A percentile compares a stretch with the other conserved stretches of the same genome.
phyloP scores from a whole-genome alignment of 2,888 invertebrate species.

The Agrotis exclamationis region DNA sequence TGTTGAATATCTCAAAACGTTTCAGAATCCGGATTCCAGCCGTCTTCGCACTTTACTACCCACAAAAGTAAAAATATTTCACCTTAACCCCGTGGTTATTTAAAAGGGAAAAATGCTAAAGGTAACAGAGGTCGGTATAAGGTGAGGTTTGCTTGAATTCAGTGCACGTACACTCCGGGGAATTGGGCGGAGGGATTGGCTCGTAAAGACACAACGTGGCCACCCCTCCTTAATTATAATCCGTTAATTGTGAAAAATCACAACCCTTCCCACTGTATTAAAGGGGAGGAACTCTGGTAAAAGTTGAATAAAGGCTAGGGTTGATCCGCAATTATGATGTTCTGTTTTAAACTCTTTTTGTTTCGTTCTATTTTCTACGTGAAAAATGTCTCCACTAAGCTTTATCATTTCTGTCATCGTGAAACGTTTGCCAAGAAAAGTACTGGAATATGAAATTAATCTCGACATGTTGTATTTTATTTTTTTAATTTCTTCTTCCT shows the following conservation, averaged over 20 bases:
- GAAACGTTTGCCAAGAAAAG: slow-evolving; percentile 34
- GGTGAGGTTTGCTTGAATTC: slow-evolving; percentile 67
- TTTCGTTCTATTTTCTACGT: background rate
- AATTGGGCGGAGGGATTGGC: slow-evolving; percentile 70
- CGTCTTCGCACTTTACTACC: slow-evolving; percentile 55
- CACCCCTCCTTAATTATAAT: slow-evolving; percentile 80
- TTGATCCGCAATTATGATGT: slow-evolving; percentile 43
- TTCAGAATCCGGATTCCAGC: slow-evolving; percentile 54
- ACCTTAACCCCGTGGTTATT: slow-evolving; percentile 60
- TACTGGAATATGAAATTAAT: slow-evolving; percentile 36
- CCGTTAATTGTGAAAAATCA: slow-evolving; percentile 81
- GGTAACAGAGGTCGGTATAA: slow-evolving; percentile 49
- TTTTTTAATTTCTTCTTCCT: slow-evolving; percentile 38
- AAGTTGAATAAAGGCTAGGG: slow-evolving; percentile 43
- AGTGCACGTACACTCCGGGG: slow-evolving; percentile 68
- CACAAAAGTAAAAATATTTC: slow-evolving; percentile 63
- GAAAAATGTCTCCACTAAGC: slow-evolving; percentile 15
- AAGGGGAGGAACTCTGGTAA: slow-evolving; percentile 49
- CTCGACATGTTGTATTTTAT: slow-evolving; percentile 41
- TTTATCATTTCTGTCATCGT: slow-evolving; percentile 11
- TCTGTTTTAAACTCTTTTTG: slow-evolving; percentile 34
- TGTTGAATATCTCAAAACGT: slow-evolving; percentile 60
- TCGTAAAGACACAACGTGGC: slow-evolving; percentile 78
- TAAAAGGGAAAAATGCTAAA: slow-evolving; percentile 60
- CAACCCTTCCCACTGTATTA: slow-evolving; percentile 53